Base-by-base conservation (phyloP, 2,113 vertebrate species). In the Nibea albiflora region DNA sequence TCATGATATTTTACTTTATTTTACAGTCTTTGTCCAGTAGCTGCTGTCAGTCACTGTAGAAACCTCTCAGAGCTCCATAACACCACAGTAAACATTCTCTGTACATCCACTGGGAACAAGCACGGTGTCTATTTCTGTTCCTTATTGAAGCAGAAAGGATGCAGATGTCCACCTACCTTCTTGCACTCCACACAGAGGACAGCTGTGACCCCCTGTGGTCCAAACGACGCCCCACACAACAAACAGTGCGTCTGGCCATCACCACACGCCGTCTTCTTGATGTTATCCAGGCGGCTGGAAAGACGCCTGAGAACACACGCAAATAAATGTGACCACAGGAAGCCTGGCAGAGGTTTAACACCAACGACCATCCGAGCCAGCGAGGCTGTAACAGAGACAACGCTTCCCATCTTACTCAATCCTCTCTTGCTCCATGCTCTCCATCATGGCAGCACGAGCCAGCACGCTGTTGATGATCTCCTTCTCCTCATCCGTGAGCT, bases 401-500 rank as follows among this genome's bases (percentile, higher is more conserved):
- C 0, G 47, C 28, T 63, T 67, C 52, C 65, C 17, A 46, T 64
- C 96, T 95, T 88, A 99, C 97, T 95, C 96, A 0, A 98, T 99
- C 42, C 98, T 94, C 79, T 98, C 93, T 88, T 97, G 96, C 90
- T 99, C 98, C 95, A 95, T 95, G 81, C 92, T 95, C 85, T 99
- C 98, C 96, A 99, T 98, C 86, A 95, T 96, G 93, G 97, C 95
- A 0, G 98, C 98, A 0, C 98, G 94, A 9, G 96, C 96, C 0
- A 99, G 96, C 17, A 99, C 98, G 0, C 94, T 54, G 95, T 98
- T 98, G 95, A 99, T 99, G 79, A 98, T 97, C 87, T 97, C 96
- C 93, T 98, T 99, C 92, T 99, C 98, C 88, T 98, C 97, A 0
- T 98, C 97, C 0, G 97, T 99, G 93, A 99, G 96, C 84, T 98